phyloP scores from a whole-genome alignment of 2,888 invertebrate species.

The Nematopogon swammerdamellus region DNA sequence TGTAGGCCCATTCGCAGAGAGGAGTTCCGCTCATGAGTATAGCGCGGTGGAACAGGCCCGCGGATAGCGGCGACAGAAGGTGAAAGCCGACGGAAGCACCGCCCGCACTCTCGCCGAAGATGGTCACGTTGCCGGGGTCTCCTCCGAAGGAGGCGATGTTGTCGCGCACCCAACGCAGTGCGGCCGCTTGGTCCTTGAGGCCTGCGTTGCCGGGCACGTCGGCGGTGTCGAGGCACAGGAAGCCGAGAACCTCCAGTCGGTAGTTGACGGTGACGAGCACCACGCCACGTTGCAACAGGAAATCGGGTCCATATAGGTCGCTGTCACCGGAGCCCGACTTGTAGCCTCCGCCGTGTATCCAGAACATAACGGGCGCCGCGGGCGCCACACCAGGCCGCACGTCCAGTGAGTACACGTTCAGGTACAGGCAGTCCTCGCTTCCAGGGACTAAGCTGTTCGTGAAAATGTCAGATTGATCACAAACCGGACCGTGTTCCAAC shows the following conservation, averaged over 20 bases:
- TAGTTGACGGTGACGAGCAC: constrained; percentile 40
- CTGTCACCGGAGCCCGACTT: constrained; percentile 28
- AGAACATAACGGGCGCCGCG: constrained; percentile 25
- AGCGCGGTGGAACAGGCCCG: constrained; percentile 35
- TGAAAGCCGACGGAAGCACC: constrained; percentile 27
- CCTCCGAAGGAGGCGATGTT: background rate
- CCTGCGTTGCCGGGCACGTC: background rate
- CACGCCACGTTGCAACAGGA: constrained; percentile 28
- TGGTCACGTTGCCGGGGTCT: constrained; percentile 22
- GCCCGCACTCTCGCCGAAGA: constrained; percentile 45
- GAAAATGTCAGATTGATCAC: constrained; percentile 12
- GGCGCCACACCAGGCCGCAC: constrained; percentile 10
- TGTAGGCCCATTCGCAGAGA: constrained; percentile 21
- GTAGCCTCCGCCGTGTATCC: constrained; percentile 28
- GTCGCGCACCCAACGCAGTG: background rate
- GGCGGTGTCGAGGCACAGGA: background rate
- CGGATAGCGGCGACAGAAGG: constrained; percentile 38
- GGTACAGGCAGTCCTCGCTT: constrained; percentile 25
- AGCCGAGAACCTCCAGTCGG: constrained; percentile 19
- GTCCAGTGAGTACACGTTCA: constrained; percentile 26
- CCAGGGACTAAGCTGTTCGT: constrained; percentile 9
- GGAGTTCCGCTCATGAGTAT: constrained; percentile 28
- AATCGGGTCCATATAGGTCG: constrained; percentile 32
- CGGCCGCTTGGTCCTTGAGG: background rate
- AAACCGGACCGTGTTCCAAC: constrained; percentile 11